phyloP scores from a whole-genome alignment of 2,113 vertebrate species.

The Anolis sagrei region DNA sequence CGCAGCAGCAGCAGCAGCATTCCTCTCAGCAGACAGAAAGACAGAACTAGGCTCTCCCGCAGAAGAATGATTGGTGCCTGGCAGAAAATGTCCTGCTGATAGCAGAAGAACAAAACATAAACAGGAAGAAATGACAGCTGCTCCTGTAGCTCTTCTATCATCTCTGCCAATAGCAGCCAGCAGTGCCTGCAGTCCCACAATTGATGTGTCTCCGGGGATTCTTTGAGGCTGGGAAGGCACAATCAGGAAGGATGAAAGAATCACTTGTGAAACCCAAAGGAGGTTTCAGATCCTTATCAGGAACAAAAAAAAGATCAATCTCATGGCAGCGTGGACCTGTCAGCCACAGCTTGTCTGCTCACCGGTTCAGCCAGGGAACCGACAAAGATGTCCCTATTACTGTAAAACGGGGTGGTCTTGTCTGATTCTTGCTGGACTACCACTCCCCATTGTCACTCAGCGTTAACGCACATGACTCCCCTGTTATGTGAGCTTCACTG shows the following conservation, averaged over 20 bases:
- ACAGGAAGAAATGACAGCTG: slow-evolving; percentile 73
- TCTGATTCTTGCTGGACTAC: not conserved
- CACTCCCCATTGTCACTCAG: no score
- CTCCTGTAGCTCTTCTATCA: slow-evolving; percentile 73
- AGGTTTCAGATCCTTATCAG: slow-evolving; percentile 71
- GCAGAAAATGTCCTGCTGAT: slow-evolving; percentile 65
- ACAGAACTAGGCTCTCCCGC: not conserved
- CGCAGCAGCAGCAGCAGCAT: not conserved
- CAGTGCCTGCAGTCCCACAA: slow-evolving; percentile 58
- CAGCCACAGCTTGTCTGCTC: slow-evolving; percentile 20
- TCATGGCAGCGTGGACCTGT: slow-evolving; percentile 52
- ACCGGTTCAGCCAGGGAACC: slow-evolving; percentile 26
- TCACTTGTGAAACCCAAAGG: slow-evolving; percentile 66
- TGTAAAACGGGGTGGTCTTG: not conserved
- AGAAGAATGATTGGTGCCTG: slow-evolving; percentile 70
- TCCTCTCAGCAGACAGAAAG: not conserved
- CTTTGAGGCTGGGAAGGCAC: slow-evolving; percentile 43
- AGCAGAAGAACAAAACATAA: slow-evolving; percentile 65
- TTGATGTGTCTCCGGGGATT: slow-evolving; percentile 65
- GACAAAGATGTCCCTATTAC: not conserved
- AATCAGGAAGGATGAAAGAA: slow-evolving; percentile 70
- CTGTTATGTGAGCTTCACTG: no score
- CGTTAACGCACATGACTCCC: no score
- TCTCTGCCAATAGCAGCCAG: slow-evolving; percentile 61
- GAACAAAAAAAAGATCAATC: slow-evolving; percentile 73